Evolutionary conservation across 2,113 vertebrate species (phyloP).

Genomic region (Abramis brama): DNA sequence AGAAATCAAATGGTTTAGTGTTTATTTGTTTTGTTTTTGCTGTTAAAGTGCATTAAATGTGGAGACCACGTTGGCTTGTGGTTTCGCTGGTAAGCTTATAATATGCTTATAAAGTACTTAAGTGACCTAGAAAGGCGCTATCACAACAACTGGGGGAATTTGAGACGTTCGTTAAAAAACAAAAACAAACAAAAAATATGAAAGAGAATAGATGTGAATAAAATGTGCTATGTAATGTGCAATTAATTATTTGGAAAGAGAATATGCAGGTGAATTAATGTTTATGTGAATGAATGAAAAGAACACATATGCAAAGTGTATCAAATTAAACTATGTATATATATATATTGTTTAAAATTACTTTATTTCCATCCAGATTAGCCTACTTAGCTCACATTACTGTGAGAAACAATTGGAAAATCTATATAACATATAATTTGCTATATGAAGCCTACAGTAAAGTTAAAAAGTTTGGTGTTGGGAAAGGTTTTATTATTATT

Average conservation of each 20-base stretch:
- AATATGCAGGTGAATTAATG: not conserved
- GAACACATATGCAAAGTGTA: too few species aligned
- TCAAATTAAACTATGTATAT: too few species aligned
- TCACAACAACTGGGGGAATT: not conserved
- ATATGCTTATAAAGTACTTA: not conserved
- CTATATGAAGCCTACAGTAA: not conserved
- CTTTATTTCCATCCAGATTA: too few species aligned
- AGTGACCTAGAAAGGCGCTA: not conserved
- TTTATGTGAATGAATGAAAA: too few species aligned
- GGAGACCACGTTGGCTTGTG: not conserved
- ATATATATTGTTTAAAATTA: too few species aligned
- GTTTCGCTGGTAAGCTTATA: not conserved
- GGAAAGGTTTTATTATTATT: too few species aligned
- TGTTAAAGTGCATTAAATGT: not conserved
- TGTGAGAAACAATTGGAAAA: not conserved
- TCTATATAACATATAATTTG: not conserved
- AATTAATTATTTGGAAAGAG: not conserved
- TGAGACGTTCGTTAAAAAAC: not conserved
- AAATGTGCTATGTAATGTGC: not conserved
- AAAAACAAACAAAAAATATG: not conserved
- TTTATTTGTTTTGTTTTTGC: too few species aligned
- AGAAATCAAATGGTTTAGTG: not conserved
- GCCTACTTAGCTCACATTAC: not conserved
- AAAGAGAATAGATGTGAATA: not conserved
- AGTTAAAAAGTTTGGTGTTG: not conserved